phyloP scores from a whole-genome alignment of 2,888 invertebrate species.

The Mylabris sibirica region DNA sequence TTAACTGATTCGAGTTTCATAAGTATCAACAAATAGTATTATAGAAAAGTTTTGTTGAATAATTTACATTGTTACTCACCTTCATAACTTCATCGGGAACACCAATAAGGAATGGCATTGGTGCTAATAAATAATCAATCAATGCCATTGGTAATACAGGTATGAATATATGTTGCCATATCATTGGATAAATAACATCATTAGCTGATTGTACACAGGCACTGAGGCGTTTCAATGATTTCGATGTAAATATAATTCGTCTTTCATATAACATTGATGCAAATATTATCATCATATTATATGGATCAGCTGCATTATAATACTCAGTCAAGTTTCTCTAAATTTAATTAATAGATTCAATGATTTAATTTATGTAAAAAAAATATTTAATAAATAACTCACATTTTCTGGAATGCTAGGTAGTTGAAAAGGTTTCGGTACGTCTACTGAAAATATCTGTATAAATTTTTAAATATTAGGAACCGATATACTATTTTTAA shows the following conservation, averaged over 20 bases:
- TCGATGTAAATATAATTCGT: slow-evolving; percentile 91
- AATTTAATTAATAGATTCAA: slow-evolving; percentile 18
- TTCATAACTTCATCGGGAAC: slow-evolving; percentile 86
- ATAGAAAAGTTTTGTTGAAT: too few species aligned
- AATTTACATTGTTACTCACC: too few species aligned
- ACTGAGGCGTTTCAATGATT: slow-evolving; percentile 86
- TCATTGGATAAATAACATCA: slow-evolving; percentile 95
- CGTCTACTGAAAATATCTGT: slow-evolving; percentile 80
- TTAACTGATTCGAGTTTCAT: too few species aligned
- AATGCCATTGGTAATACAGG: slow-evolving; percentile 90
- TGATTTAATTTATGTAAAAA: slow-evolving; percentile 14
- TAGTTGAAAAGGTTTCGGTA: slow-evolving; percentile 81
- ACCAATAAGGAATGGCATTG: slow-evolving; percentile 98
- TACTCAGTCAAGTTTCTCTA: slow-evolving; percentile 97
- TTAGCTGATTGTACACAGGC: slow-evolving; percentile 95
- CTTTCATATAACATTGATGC: slow-evolving; percentile 95
- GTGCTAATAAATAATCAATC: slow-evolving; percentile 90
- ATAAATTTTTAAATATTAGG: slow-evolving; percentile 54
- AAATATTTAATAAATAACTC: slow-evolving; percentile 60
- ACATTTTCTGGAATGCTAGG: slow-evolving; percentile 97
- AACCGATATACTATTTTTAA: slow-evolving; percentile 17
- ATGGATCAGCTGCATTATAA: slow-evolving; percentile 94
- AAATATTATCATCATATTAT: slow-evolving; percentile 95
- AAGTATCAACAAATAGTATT: too few species aligned
- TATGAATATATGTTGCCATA: slow-evolving; percentile 98